A percentile compares a stretch with the other conserved stretches of the same genome.
Evolutionary conservation across 1,140 invertebrate genomes (phyloP).

Genomic region (Philotrypesis tridentata): DNA sequence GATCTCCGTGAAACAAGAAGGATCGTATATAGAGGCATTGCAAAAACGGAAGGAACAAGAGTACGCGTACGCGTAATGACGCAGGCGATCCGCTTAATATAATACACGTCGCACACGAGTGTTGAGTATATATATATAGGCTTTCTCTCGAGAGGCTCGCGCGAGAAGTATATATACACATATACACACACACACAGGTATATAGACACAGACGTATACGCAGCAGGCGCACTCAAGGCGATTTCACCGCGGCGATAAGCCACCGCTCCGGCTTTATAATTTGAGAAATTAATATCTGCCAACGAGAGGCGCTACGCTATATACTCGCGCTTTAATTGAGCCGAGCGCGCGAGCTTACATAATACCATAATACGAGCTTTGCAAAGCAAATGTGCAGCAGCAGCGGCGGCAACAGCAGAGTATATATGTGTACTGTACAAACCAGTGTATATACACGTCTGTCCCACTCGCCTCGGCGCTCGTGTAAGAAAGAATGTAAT

Average conservation of each 20-base stretch:
- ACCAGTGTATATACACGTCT: too few species aligned
- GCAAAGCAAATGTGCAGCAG: neutral
- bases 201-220: too few species aligned
- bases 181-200: neutral
- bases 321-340: slow-evolving; percentile 23
- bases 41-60: neutral
- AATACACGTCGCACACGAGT: neutral
- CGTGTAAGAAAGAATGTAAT: slow-evolving; percentile 56
- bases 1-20: too few species aligned
- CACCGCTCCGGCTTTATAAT: slow-evolving; percentile 7
- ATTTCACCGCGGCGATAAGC: slow-evolving; percentile 31
- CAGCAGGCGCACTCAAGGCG: neutral
- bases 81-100: slow-evolving; percentile 10
- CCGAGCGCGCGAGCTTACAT: neutral
- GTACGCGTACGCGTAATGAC: neutral
- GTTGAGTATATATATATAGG: too few species aligned
- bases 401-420: too few species aligned
- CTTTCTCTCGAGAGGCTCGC: neutral
- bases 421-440: too few species aligned
- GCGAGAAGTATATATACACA: neutral
- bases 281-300: slow-evolving; percentile 38
- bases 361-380: neutral
- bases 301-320: neutral
- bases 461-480: neutral
- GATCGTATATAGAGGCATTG: too few species aligned